Percentiles rank a stretch among this genome's conserved stretches.
Conservation (phyloP, 2,797 vertebrate species). For the Melopsittacus undulatus region DNA sequence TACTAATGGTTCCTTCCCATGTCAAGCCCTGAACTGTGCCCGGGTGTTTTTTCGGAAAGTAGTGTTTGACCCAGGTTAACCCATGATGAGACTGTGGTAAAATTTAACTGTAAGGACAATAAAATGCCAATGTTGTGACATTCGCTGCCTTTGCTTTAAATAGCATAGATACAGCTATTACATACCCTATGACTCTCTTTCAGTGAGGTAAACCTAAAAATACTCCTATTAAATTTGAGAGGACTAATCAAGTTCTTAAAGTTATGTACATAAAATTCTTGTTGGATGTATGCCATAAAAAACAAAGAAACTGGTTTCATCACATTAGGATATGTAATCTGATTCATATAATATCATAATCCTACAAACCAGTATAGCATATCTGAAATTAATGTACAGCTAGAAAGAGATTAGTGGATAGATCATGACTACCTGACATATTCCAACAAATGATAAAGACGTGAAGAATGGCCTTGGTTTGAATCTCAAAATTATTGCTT, state of each 20-base stretch:
- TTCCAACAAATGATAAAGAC: not conserved
- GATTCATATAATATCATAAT: not conserved
- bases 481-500: not conserved
- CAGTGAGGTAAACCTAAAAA: not conserved
- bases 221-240: not conserved
- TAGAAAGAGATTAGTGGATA: not conserved
- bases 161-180: not conserved
- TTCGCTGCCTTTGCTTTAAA: not conserved
- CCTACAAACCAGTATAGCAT: not conserved
- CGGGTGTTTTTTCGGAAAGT: not conserved
- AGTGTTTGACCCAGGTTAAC: not conserved
- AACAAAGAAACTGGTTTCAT: not conserved
- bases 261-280: not conserved
- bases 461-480: not conserved
- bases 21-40: not conserved
- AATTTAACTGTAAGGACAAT: not conserved
- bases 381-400: not conserved
- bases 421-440: not conserved
- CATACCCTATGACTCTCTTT: not conserved
- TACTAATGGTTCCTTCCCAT: not conserved
- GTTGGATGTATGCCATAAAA: not conserved
- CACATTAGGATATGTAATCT: not conserved
- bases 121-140: not conserved
- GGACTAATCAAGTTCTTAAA: not conserved
- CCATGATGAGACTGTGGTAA: not conserved